These are phyloP conservation scores for Crotalus horridus DNA, from an alignment of 2,113 vertebrate genomes.

Conservation along the genomic window DNA sequence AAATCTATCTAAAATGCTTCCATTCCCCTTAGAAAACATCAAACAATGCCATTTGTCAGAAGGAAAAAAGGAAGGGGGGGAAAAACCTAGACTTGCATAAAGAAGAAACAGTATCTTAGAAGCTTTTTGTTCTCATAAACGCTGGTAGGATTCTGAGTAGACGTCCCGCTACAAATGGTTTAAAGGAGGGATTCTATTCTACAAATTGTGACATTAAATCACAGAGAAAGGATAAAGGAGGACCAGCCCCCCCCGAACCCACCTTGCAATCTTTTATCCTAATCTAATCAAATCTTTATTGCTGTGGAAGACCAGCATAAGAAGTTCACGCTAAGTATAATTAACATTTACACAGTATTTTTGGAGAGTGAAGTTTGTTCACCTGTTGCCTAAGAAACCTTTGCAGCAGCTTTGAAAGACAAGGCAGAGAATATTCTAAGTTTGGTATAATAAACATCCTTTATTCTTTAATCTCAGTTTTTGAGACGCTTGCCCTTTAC, in stretches of 20 bases:
- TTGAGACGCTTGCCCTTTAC: neutral
- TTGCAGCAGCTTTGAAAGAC: neutral
- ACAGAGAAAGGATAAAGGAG: neutral
- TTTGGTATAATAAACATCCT: neutral
- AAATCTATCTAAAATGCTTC: neutral
- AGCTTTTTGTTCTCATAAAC: neutral
- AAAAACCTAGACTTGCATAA: conserved; percentile 1
- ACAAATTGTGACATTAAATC: neutral
- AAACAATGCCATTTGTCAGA: conserved; percentile 17
- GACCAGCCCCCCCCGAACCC: neutral
- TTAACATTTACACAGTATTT: neutral
- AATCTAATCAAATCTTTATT: neutral
- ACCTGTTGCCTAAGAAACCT: neutral
- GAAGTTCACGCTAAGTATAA: neutral
- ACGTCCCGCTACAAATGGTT: neutral
- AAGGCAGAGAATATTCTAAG: neutral
- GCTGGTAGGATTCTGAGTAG: neutral
- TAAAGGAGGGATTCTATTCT: neutral
- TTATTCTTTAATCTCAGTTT: neutral
- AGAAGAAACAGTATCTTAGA: neutral
- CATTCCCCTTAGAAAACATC: conserved; percentile 6
- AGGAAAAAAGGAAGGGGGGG: neutral
- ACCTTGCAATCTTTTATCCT: neutral
- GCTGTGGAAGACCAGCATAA: neutral
- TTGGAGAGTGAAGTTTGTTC: neutral